Base-by-base conservation (phyloP, 2,888 invertebrate species). In the Phengaris alcon region DNA sequence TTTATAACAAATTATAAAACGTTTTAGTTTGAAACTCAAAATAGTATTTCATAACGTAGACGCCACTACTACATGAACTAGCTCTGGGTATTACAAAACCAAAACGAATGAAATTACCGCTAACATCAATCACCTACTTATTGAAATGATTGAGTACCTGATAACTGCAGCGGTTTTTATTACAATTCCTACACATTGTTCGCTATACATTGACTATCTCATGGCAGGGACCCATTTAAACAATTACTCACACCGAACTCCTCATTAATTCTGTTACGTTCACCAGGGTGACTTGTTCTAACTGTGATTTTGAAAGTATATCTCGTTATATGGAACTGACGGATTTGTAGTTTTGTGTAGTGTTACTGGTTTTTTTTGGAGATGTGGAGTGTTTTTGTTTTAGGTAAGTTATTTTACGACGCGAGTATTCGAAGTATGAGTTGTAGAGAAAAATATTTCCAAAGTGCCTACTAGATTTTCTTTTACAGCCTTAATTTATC, bases 151-250 rank as follows among this genome's bases (percentile, higher is more conserved):
- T 64, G 35, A 64, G 35, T 64, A 15, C 12, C 22, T 64, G 22
- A 57, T 57, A 15, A 44, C 64, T 64, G 44, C 15, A 64, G 64
- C 3, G n/a, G 51, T 70, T 70, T 70, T 70, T 70, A 22, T 15
- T 51, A 15, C 6, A 70, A 70, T 70, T 70, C 48, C 48, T 48
- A 10, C 15, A 6, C 70, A 70, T 70, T 70, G 70, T 70, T 70
- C 70, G 15, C 70, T 13, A 15, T 13, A 68, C 44, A 8, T 3
- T 22, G 15, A n/a, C 59, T 15, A 7, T 70, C 70, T 15, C 70
- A 70, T 70, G 70, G 70, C 48, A 70, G 70, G 70, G 70, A 51
- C 70, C 51, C 70, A 51, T 51, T 70, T 48, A 70, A 70, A 51
- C 70, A 70, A 51, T 48, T 22, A 70, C 48, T 10, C 51, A 70